Base-by-base conservation (phyloP, 2,797 vertebrate genomes). In the Intellagama lesueurii region DNA sequence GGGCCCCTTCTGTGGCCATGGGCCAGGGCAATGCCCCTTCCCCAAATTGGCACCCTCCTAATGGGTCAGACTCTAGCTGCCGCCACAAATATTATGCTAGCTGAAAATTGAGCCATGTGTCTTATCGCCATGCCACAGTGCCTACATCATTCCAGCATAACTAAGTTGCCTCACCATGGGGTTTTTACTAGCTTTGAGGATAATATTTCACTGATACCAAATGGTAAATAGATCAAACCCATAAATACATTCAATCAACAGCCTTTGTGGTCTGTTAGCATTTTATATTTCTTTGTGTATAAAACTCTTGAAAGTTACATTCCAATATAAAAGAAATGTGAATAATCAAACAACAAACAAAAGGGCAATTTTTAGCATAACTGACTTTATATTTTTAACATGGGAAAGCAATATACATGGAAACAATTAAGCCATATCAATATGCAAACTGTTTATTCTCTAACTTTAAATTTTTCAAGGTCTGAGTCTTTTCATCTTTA, bases 381-480 rank as follows among this genome's bases (percentile, higher is more conserved):
- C 70, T 81, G 14, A 56, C 44, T 87, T 44, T 80, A 35, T 17
- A 70, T 56, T 52, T 28, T 87, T 87, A 80, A 80, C n/a, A 28
- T 56, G 66, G 64, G 7, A 72, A 87, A 80, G n/a, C 49, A 70
- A 72, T 81, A 87, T 11, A 80, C 69, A 80, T 52, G 77, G 66
- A 81, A 35, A 17, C 24, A 40, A 66, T 81, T 56, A 56, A 56
- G 44, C 26, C 68, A 30, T 32, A 87, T 87, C 26, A 30, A 80
- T 87, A 40, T 87, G 26, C 17, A 19, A 72, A 81, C 66, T 81
- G 66, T 87, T 87, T 72, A 81, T 72, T 81, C 68, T 81, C 86
- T 32, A 56, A 28, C 26, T 87, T 72, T 72, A 52, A 72, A 72
- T 78, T 81, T 87, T 78, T 81, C 14, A 87, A 72, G 78, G 40